These are phyloP conservation scores for Campylomormyrus tamandua DNA, from an alignment of 2,113 vertebrate species.

Conservation along the genomic window DNA sequence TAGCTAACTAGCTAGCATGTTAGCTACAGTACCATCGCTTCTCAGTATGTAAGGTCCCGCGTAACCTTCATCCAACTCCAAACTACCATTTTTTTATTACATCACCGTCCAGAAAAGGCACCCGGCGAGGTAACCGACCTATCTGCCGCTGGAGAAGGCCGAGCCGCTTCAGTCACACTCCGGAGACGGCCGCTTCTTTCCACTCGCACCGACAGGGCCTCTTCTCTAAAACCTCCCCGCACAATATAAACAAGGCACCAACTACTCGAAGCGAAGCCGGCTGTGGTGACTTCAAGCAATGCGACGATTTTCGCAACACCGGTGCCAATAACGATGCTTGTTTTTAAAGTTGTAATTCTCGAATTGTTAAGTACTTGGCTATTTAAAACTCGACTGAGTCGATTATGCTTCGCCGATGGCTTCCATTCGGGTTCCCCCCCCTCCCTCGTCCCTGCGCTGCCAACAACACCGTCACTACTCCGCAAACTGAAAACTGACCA, in stretches of 20 bases:
- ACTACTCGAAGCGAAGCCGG: not conserved
- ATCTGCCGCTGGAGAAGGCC: slow-evolving; percentile 51
- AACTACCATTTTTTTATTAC: not conserved
- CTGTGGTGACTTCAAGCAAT: not conserved
- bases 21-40: not conserved
- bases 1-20: slow-evolving; percentile 13
- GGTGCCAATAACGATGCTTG: accelerated
- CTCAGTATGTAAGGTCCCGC: not conserved
- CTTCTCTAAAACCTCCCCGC: slow-evolving; percentile 33
- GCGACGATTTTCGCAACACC: not conserved
- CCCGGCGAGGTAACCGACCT: slow-evolving; percentile 25
- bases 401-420: slow-evolving; percentile 47
- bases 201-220: slow-evolving; percentile 43
- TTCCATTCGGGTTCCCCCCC: slow-evolving; percentile 57
- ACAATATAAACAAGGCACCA: slow-evolving; percentile 56
- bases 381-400: slow-evolving; percentile 56
- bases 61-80: not conserved
- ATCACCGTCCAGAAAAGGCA: not conserved
- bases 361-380: slow-evolving; percentile 22
- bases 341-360: not conserved
- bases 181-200: slow-evolving; percentile 34
- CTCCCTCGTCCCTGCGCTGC: slow-evolving; percentile 31
- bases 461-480: slow-evolving; percentile 25
- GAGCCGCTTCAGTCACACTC: slow-evolving; percentile 33
- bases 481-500: slow-evolving; percentile 21